phyloP scores from a whole-genome alignment of 2,888 invertebrate genomes.

The Leucozona laternaria region DNA sequence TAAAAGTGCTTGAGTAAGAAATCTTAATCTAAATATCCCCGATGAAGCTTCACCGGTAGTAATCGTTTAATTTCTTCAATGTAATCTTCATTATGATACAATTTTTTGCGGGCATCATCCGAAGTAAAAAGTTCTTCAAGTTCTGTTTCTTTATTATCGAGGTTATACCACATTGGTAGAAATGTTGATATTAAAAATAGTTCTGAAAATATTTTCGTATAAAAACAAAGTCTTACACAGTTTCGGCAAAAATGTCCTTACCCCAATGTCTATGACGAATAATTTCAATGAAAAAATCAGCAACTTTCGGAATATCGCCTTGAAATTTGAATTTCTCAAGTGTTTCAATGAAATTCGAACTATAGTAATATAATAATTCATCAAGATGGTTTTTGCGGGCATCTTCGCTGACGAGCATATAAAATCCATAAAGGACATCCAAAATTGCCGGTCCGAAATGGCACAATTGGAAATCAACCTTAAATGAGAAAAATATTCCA shows the following conservation, averaged over 20 bases:
- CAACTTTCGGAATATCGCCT: conserved; percentile 37
- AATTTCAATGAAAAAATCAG: conserved; percentile 49
- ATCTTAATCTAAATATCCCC: not conserved
- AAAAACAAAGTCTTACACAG: not conserved
- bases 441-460: conserved; percentile 47
- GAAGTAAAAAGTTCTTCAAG: conserved; percentile 11
- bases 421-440: conserved; percentile 38
- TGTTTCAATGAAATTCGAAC: conserved; percentile 42
- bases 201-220: conserved; percentile 65
- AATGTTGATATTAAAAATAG: conserved; percentile 76
- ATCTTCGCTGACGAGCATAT: conserved; percentile 22
- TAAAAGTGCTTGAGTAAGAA: not conserved
- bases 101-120: not conserved
- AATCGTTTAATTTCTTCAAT: not conserved
- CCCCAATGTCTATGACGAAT: conserved; percentile 39
- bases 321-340: conserved; percentile 28
- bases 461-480: conserved; percentile 60
- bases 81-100: not conserved
- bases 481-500: not conserved
- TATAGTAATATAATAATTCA: conserved; percentile 45
- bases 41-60: not conserved
- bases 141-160: conserved; percentile 17
- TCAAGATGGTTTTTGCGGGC: conserved; percentile 27
- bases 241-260: not conserved
- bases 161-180: conserved; percentile 72